Percentiles rank a stretch among this genome's conserved stretches.
Conservation (phyloP, 2,113 vertebrate species). For the Seriola quinqueradiata region DNA sequence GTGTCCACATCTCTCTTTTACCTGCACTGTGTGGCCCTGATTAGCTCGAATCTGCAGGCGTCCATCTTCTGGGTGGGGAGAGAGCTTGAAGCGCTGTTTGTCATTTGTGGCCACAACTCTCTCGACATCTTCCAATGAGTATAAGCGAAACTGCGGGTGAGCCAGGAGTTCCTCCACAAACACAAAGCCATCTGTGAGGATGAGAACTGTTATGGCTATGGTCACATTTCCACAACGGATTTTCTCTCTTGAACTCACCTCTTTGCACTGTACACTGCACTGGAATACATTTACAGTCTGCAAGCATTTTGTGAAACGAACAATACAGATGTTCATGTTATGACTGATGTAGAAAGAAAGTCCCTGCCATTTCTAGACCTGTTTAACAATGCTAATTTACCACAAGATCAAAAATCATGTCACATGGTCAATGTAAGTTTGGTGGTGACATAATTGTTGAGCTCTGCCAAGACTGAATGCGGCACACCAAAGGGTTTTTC, state of each 20-base stretch:
- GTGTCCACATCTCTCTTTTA: slow-evolving; percentile 29
- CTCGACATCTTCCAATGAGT: slow-evolving; percentile 85
- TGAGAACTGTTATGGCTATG: slow-evolving; percentile 3
- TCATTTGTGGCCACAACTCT: slow-evolving; percentile 86
- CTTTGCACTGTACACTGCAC: not conserved
- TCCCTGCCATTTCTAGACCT: not conserved
- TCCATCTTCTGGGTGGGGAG: slow-evolving; percentile 74
- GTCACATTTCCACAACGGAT: slow-evolving; percentile 8
- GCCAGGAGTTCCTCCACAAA: slow-evolving; percentile 84
- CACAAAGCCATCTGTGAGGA: slow-evolving; percentile 88
- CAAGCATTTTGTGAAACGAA: not conserved
- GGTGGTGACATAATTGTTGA: no score
- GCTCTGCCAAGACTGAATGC: no score
- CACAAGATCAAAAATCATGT: not conserved
- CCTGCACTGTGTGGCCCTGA: slow-evolving; percentile 92
- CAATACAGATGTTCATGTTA: not conserved
- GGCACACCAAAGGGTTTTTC: no score
- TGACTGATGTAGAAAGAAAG: not conserved
- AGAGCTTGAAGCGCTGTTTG: slow-evolving; percentile 89
- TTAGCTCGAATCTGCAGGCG: slow-evolving; percentile 89
- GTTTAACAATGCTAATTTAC: not conserved
- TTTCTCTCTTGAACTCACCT: not conserved
- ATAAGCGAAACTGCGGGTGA: slow-evolving; percentile 85
- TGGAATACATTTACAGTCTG: not conserved
- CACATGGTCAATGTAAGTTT: not conserved